Conservation (phyloP, 2,888 invertebrate genomes). For the Ochlodes sylvanus region DNA sequence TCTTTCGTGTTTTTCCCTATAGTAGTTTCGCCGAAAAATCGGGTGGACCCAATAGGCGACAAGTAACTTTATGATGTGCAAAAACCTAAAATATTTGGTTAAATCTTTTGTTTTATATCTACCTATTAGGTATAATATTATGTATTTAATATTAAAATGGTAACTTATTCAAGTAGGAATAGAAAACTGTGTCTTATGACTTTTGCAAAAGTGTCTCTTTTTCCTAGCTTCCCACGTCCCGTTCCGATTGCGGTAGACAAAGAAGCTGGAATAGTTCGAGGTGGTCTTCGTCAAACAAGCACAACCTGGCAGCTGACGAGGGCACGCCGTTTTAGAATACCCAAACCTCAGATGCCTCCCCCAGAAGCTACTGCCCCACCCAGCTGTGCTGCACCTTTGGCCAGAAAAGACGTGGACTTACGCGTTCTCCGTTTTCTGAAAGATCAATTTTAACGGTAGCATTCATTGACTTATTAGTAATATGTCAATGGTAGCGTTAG, state of each 20-base stretch:
- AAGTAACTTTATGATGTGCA: no score
- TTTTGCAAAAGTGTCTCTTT: neutral
- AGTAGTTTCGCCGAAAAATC: no score
- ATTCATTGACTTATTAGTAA: no score
- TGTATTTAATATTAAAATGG: no score
- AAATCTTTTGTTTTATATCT: no score
- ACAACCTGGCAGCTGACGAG: conserved; percentile 74
- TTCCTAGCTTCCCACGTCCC: conserved; percentile 63
- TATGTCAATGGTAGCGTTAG: no score
- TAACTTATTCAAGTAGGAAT: no score
- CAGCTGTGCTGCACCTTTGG: conserved; percentile 63
- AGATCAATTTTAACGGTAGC: conserved; percentile 36
- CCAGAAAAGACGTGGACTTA: conserved; percentile 67
- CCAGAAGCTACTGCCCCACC: conserved; percentile 67
- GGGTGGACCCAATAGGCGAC: no score
- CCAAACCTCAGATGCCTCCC: conserved; percentile 61
- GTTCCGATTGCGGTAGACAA: conserved; percentile 62
- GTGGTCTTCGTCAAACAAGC: conserved; percentile 63
- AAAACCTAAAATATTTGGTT: no score
- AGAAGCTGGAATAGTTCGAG: conserved; percentile 53
- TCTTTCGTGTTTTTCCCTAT: no score
- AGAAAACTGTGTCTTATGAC: no score
- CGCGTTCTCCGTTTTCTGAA: conserved; percentile 56
- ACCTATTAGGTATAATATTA: no score
- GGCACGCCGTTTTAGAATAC: conserved; percentile 69